Conservation (phyloP, 1,140 invertebrate species). For the Musca domestica region DNA sequence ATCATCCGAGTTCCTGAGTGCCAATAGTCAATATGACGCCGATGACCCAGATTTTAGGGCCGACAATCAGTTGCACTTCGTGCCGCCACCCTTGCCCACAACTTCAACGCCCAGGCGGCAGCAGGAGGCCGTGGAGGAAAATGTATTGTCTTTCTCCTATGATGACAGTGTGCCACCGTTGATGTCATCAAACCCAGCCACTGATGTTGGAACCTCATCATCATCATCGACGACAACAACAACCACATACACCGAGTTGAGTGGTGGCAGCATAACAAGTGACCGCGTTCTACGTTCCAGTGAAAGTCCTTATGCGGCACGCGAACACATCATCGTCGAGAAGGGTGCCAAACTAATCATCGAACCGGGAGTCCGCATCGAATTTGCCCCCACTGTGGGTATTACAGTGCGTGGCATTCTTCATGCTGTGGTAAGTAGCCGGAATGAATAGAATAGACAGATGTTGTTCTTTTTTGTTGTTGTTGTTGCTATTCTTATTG, state of each 20-base stretch:
- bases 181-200: conserved; percentile 35
- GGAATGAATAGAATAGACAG: not conserved
- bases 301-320: conserved; percentile 74
- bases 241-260: conserved; percentile 42
- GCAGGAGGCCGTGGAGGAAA: not conserved
- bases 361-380: conserved; percentile 80
- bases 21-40: conserved; percentile 15
- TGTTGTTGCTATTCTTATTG: not conserved
- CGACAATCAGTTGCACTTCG: conserved; percentile 19
- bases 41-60: conserved; percentile 15
- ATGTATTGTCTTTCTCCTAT: not conserved
- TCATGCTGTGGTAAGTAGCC: conserved; percentile 72
- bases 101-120: conserved; percentile 29
- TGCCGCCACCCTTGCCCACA: conserved; percentile 30
- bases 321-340: conserved; percentile 79
- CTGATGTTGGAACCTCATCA: conserved; percentile 1
- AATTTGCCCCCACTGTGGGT: conserved; percentile 84
- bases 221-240: not conserved
- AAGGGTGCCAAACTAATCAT: conserved; percentile 72
- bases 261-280: conserved; percentile 57
- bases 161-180: conserved; percentile 27
- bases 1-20: not conserved
- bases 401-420: conserved; percentile 86
- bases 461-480: not conserved
- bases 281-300: conserved; percentile 55